A percentile compares a stretch with the other conserved stretches of the same genome.
Conservation (phyloP, 2,888 invertebrate genomes). For the Conistra vaccinii region DNA sequence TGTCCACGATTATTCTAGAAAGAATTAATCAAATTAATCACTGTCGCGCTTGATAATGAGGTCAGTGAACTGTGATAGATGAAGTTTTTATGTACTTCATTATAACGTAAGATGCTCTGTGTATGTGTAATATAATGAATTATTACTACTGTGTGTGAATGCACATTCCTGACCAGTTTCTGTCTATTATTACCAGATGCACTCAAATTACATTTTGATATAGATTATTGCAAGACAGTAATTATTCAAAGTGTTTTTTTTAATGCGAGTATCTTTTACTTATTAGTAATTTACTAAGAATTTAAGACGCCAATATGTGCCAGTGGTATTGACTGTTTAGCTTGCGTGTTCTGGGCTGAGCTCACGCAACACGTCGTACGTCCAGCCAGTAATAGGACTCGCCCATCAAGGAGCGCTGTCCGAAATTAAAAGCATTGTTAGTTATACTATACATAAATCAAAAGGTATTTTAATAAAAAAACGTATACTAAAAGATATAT, state of each 20-base stretch:
- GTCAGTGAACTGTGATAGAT: constrained; percentile 62
- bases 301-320: not conserved
- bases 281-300: not conserved
- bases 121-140: not conserved
- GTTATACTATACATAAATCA: too few relatives aligned
- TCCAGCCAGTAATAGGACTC: too few relatives aligned
- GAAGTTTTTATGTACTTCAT: constrained; percentile 40
- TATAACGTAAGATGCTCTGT: not conserved
- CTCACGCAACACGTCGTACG: too few relatives aligned
- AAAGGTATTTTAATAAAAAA: too few relatives aligned
- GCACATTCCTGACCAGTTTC: constrained; percentile 8
- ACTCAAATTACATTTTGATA: not conserved
- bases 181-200: not conserved
- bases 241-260: not conserved
- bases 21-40: constrained; percentile 45
- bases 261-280: not conserved
- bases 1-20: constrained; percentile 96
- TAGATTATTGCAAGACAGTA: not conserved
- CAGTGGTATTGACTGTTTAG: too few relatives aligned
- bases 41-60: constrained; percentile 64
- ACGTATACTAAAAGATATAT: too few relatives aligned
- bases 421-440: too few relatives aligned
- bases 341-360: too few relatives aligned
- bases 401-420: too few relatives aligned
- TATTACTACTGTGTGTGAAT: not conserved